These are phyloP conservation scores for pig (Sus scrofa) DNA, from an alignment of 2,113 vertebrate genomes.

Conservation along the genomic window DNA sequence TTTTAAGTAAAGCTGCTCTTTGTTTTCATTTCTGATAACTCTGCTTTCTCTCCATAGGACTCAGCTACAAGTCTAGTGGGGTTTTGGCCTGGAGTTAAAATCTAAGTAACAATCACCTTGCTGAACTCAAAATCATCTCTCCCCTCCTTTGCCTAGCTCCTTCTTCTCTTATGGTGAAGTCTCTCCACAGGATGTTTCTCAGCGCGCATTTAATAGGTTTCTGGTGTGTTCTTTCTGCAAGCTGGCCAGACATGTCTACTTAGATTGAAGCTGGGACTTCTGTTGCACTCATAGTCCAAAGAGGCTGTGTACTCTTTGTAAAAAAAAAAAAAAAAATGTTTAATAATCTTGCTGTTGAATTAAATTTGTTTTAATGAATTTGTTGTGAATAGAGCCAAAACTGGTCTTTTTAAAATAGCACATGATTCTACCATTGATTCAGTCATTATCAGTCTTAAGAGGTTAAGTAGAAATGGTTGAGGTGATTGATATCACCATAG, in stretches of 20 bases:
- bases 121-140: background rate
- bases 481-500: background rate
- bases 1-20: conserved; percentile 1
- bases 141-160: background rate
- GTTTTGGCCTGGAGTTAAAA: background rate
- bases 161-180: background rate
- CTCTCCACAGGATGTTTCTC: background rate
- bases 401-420: background rate
- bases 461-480: background rate
- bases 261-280: background rate
- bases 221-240: background rate
- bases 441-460: background rate
- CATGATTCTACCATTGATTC: background rate
- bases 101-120: background rate
- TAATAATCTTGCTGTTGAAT: background rate
- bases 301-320: background rate
- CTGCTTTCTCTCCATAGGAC: background rate
- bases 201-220: background rate
- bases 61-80: background rate
- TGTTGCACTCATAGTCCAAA: background rate
- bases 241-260: background rate
- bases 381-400: conserved; percentile 26
- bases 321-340: conserved; percentile 51
- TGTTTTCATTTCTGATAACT: background rate
- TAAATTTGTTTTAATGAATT: background rate